Evolutionary conservation across 2,113 vertebrate species (phyloP).

Genomic region (Rana temporaria): DNA sequence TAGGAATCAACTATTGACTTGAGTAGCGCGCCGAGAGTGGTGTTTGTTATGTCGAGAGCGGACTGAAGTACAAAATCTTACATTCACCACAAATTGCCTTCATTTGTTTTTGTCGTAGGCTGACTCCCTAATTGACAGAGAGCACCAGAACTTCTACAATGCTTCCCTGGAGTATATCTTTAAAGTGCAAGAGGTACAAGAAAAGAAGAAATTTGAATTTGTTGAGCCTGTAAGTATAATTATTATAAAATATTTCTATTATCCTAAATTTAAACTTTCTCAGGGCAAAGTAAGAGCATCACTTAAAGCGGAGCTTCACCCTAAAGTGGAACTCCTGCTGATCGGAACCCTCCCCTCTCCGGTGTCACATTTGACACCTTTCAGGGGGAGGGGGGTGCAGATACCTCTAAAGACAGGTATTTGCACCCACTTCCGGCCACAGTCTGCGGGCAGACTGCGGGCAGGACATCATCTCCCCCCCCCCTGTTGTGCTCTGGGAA

Average conservation of each 20-base stretch:
- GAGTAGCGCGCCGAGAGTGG: not conserved
- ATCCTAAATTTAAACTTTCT: no score
- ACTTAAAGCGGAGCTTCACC: no score
- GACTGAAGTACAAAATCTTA: not conserved
- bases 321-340: no score
- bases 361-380: no score
- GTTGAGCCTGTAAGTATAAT: conserved; percentile 89
- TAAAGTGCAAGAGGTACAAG: conserved; percentile 98
- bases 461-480: no score
- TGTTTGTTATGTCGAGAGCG: not conserved
- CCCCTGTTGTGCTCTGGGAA: no score
- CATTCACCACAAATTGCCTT: not conserved
- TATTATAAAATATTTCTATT: not conserved
- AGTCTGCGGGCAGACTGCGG: no score
- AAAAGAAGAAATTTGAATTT: conserved; percentile 99
- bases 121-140: conserved; percentile 91
- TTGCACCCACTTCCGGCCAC: no score
- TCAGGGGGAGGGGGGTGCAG: no score
- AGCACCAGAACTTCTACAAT: conserved; percentile 94
- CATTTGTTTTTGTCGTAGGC: conserved; percentile 77
- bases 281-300: no score
- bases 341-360: no score
- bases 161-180: conserved; percentile 96
- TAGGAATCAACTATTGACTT: conserved; percentile 5
- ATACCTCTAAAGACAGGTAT: no score